A percentile compares a stretch with the other conserved stretches of the same genome.
phyloP scores from a whole-genome alignment of 2,113 vertebrate species.

The Halcyon malimbica region DNA sequence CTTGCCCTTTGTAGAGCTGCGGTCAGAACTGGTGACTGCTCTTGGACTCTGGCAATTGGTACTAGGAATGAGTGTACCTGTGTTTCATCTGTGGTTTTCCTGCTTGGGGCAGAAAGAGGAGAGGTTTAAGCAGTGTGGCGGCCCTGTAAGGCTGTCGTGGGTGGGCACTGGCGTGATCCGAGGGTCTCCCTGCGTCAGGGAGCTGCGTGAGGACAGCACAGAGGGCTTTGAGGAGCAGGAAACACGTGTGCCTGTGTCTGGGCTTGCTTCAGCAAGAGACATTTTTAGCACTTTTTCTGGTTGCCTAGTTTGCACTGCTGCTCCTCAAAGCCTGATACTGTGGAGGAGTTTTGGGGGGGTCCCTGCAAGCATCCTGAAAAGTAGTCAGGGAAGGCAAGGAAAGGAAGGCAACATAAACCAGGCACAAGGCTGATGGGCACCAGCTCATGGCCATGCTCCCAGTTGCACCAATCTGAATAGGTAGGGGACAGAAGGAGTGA shows the following conservation, averaged over 20 bases:
- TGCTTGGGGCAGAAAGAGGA: neutral
- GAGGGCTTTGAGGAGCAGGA: neutral
- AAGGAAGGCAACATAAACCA: neutral
- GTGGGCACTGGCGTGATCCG: fast-evolving
- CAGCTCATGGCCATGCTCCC: neutral
- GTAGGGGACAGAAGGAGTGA: neutral
- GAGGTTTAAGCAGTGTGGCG: too few species aligned
- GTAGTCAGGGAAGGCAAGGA: neutral
- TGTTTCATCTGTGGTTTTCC: neutral
- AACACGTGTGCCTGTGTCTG: neutral
- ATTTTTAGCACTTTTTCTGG: neutral
- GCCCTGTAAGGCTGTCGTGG: fast-evolving
- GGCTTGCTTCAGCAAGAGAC: neutral
- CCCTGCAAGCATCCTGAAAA: neutral
- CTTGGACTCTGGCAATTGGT: fast-evolving
- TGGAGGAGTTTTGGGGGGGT: neutral
- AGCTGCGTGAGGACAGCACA: fast-evolving
- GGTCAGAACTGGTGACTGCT: neutral
- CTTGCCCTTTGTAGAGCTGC: neutral
- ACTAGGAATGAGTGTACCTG: neutral
- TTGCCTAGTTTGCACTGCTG: neutral
- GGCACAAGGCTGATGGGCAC: neutral
- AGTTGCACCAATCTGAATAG: fast-evolving
- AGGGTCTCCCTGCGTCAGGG: too few species aligned
- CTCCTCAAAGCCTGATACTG: neutral